Conservation (phyloP, 2,797 vertebrate genomes). For the Cichlasoma orientale region DNA sequence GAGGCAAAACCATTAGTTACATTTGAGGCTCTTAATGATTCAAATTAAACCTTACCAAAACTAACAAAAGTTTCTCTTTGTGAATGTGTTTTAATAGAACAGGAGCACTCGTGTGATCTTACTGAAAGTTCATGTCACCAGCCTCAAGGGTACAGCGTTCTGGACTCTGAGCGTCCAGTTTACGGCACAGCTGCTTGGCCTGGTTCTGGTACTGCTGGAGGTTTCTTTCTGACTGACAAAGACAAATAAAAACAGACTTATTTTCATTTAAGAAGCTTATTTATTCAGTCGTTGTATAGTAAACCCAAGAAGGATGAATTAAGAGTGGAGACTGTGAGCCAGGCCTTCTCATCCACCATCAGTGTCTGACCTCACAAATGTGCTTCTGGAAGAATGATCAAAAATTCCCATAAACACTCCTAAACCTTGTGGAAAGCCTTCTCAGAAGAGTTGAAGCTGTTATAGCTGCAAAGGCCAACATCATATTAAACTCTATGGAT, state of each 20-base stretch:
- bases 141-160: slow-evolving; percentile 91
- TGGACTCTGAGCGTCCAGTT: slow-evolving; percentile 89
- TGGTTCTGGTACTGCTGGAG: slow-evolving; percentile 93
- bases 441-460: too few species aligned
- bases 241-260: not conserved
- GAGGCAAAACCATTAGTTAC: not conserved
- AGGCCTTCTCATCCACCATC: too few species aligned
- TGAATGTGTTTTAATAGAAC: not conserved
- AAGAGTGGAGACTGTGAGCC: too few species aligned
- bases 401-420: too few species aligned
- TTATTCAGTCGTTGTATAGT: too few species aligned
- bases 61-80: not conserved
- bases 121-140: slow-evolving; percentile 91
- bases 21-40: not conserved
- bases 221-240: slow-evolving; percentile 86
- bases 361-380: too few species aligned
- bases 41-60: not conserved
- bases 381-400: too few species aligned
- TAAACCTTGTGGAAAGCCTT: too few species aligned
- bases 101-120: slow-evolving; percentile 62
- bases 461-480: too few species aligned
- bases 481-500: too few species aligned
- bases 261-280: not conserved
- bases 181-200: slow-evolving; percentile 93
- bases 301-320: too few species aligned